phyloP scores from a whole-genome alignment of 2,888 invertebrate species.

The Podabrus alpinus region DNA sequence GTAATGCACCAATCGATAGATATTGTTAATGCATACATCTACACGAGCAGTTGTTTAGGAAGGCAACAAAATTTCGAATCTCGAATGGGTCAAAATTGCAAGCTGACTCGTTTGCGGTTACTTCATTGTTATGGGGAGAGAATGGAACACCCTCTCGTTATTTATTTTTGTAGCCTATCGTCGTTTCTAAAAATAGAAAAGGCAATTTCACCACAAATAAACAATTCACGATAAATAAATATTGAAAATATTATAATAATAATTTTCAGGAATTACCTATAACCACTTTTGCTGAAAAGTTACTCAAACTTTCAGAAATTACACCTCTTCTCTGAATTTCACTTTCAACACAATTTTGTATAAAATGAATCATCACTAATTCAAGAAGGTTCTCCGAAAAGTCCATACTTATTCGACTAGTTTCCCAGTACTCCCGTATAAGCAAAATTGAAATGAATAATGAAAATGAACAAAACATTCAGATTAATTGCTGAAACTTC shows the following conservation, averaged over 20 bases:
- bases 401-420: neutral
- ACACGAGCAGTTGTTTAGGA: neutral
- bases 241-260: neutral
- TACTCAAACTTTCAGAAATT: neutral
- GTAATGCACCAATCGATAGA: neutral
- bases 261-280: neutral
- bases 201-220: neutral
- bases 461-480: neutral
- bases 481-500: neutral
- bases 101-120: neutral
- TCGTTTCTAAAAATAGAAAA: neutral
- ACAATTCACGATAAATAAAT: neutral
- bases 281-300: neutral
- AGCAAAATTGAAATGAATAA: constrained; percentile 4
- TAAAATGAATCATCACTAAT: constrained; percentile 8
- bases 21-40: neutral
- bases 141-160: neutral
- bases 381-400: constrained; percentile 2
- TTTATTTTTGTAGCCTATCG: neutral
- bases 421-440: neutral
- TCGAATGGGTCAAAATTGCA: neutral
- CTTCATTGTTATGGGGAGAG: neutral
- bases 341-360: constrained; percentile 11
- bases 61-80: neutral
- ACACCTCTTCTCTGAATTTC: constrained; percentile 9